phyloP scores from a whole-genome alignment of 1,140 invertebrate species.

The Drosophila setifemur region DNA sequence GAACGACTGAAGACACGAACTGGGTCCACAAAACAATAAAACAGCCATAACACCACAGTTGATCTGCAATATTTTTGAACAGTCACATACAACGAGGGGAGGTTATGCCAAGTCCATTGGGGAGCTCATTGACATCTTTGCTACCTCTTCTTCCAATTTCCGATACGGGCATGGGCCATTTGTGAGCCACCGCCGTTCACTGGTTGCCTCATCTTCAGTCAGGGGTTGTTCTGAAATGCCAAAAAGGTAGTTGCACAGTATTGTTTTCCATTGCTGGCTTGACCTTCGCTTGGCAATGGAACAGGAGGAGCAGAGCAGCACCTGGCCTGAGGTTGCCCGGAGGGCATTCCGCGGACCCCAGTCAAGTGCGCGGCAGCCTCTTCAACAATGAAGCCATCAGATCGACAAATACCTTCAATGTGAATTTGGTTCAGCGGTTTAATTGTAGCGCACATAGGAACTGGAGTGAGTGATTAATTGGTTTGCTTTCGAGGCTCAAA shows the following conservation, averaged over 20 bases:
- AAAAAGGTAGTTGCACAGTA: constrained; percentile 37
- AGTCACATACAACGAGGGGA: neutral
- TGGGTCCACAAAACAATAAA: constrained; percentile 12
- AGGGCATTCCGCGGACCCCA: constrained; percentile 31
- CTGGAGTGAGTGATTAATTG: constrained; percentile 69
- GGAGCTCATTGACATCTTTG: constrained; percentile 12
- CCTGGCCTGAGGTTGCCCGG: constrained; percentile 34
- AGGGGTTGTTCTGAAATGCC: constrained; percentile 48
- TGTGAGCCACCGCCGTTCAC: constrained; percentile 25
- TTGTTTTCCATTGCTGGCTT: constrained; percentile 18
- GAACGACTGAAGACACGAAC: constrained; percentile 75
- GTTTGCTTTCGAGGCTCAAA: constrained; percentile 45
- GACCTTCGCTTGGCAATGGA: constrained; percentile 71
- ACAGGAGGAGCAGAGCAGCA: constrained; percentile 39
- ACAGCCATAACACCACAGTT: constrained; percentile 1
- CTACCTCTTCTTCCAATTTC: constrained; percentile 14
- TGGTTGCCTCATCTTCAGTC: constrained; percentile 17
- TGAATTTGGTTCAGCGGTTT: constrained; percentile 61
- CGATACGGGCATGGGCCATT: constrained; percentile 16
- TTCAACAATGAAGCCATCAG: constrained; percentile 77
- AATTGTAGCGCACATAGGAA: constrained; percentile 68
- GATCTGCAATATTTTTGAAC: constrained; percentile 41
- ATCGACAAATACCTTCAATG: constrained; percentile 60
- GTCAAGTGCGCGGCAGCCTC: constrained; percentile 46
- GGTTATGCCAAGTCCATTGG: neutral